These are phyloP conservation scores for Phoebastria nigripes DNA, from an alignment of 2,797 vertebrate genomes.

Conservation along the genomic window DNA sequence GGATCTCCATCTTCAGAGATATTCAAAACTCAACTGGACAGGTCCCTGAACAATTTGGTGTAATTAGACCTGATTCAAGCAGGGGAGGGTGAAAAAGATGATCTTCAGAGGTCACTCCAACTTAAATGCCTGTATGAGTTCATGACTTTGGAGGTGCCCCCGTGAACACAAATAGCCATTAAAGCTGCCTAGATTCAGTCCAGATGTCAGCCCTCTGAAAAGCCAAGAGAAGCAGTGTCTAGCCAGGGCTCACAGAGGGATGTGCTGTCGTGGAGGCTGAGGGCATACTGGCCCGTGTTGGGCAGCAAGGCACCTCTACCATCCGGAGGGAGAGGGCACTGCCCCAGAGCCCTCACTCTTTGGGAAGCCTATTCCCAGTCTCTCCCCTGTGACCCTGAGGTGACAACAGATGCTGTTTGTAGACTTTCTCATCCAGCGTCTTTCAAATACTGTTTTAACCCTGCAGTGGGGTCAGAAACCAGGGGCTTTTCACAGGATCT, in stretches of 20 bases:
- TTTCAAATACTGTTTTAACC: background rate
- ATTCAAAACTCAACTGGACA: background rate
- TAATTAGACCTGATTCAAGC: background rate
- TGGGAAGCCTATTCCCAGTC: background rate
- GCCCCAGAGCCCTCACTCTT: background rate
- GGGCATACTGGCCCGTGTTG: background rate
- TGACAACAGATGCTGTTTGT: background rate
- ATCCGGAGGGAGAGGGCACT: background rate
- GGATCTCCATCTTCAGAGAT: background rate
- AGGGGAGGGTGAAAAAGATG: background rate
- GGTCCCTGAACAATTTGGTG: background rate
- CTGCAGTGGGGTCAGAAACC: background rate
- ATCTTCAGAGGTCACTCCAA: background rate
- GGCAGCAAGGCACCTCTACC: background rate
- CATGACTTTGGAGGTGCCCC: background rate
- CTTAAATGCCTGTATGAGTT: background rate
- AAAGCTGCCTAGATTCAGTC: background rate
- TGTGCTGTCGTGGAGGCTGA: fast-evolving
- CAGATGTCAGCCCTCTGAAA: background rate
- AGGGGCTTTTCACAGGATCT: background rate
- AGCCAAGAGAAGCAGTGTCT: background rate
- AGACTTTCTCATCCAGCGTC: background rate
- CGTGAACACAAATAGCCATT: background rate
- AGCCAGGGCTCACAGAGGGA: background rate
- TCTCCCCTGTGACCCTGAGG: background rate